Conservation (phyloP, 2,797 vertebrate genomes). For the Phoebastria nigripes region DNA sequence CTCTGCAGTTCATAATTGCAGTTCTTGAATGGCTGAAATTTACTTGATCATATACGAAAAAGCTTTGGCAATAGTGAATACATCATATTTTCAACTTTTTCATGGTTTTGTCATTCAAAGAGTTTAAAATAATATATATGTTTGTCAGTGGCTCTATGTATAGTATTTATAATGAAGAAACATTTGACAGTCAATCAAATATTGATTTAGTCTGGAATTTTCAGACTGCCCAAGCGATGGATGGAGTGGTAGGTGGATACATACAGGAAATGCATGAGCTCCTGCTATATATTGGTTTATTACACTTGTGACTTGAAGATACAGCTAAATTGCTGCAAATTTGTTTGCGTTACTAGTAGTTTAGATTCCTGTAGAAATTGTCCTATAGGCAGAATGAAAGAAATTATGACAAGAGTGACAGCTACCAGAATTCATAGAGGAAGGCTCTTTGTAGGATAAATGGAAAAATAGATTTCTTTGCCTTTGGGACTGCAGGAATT, state of each 20-base stretch:
- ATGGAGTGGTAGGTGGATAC: neutral
- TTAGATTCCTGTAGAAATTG: neutral
- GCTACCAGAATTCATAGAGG: neutral
- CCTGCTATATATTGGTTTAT: neutral
- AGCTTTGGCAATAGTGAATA: neutral
- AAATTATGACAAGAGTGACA: too few relatives aligned
- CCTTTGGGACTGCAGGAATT: neutral
- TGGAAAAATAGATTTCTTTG: neutral
- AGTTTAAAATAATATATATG: neutral
- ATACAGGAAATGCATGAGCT: neutral
- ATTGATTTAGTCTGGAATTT: neutral
- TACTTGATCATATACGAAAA: neutral
- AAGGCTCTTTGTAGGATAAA: neutral
- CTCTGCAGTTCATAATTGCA: neutral
- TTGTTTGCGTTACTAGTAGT: neutral
- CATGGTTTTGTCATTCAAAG: neutral
- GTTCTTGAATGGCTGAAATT: neutral
- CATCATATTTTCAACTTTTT: neutral
- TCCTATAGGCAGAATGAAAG: neutral
- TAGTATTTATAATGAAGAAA: neutral
- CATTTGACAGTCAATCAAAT: neutral
- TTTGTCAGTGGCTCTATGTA: neutral
- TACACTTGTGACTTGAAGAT: neutral
- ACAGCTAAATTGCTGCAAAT: neutral
- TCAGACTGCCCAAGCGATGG: neutral